phyloP scores from a whole-genome alignment of 2,113 vertebrate genomes.

The Amphiprion ocellaris region DNA sequence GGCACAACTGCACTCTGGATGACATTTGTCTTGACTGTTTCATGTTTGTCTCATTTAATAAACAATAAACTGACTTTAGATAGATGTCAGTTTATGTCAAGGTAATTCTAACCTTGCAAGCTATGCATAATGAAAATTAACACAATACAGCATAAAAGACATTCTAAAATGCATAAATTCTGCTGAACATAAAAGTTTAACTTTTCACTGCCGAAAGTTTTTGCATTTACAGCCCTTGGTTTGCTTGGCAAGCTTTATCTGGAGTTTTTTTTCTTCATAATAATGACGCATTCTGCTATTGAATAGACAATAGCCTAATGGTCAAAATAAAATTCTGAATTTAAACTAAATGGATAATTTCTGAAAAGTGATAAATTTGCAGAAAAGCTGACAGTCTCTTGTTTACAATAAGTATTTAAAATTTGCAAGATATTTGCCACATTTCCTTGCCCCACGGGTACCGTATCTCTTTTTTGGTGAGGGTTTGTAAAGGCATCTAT shows the following conservation, averaged over 20 bases:
- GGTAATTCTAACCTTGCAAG: not conserved
- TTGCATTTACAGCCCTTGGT: too few species aligned
- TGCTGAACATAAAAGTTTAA: not conserved
- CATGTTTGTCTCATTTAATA: not conserved
- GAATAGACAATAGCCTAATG: not conserved
- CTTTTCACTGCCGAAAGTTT: not conserved
- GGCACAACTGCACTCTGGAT: too few species aligned
- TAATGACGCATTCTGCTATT: too few species aligned
- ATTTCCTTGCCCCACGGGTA: not conserved
- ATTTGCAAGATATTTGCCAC: constrained; percentile 25
- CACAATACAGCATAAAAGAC: not conserved
- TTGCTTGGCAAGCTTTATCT: too few species aligned
- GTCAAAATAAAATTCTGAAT: not conserved
- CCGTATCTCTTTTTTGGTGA: not conserved
- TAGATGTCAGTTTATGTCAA: not conserved
- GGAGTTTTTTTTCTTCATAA: too few species aligned
- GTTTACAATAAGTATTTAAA: constrained; percentile 11
- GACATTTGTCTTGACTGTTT: not conserved
- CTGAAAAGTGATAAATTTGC: not conserved
- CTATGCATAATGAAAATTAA: not conserved
- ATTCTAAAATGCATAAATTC: not conserved
- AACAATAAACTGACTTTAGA: not conserved
- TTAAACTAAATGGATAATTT: not conserved
- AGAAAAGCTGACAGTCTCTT: not conserved
- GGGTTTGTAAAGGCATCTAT: constrained; percentile 30